Conservation (phyloP, 2,888 invertebrate species). For the Ennomos quercinarius region DNA sequence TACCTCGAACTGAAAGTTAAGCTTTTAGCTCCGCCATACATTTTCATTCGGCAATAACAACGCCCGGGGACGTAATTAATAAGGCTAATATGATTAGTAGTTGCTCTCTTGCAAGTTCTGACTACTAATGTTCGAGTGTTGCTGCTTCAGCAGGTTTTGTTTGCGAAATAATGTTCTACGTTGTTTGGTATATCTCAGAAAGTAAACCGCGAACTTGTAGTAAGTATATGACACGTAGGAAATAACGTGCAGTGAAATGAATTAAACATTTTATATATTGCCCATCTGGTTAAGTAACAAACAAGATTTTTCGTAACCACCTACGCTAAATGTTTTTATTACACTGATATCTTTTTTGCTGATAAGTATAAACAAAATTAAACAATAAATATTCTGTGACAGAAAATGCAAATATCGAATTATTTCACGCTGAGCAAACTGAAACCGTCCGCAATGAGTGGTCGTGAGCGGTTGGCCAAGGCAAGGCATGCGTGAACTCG, state of each 20-base stretch:
- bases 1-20: constrained; percentile 12
- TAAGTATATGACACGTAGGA: no score
- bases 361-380: neutral
- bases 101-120: constrained; percentile 61
- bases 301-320: no score
- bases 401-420: constrained; percentile 39
- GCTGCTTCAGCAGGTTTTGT: constrained; percentile 22
- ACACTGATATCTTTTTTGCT: no score
- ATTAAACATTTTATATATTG: no score
- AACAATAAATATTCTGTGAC: constrained; percentile 8
- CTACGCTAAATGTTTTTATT: no score
- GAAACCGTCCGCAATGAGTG: constrained; percentile 59
- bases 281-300: no score
- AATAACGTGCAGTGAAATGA: no score
- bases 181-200: neutral
- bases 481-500: constrained; percentile 75
- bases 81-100: constrained; percentile 82
- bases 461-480: constrained; percentile 57
- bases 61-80: constrained; percentile 76
- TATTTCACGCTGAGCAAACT: constrained; percentile 38
- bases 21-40: constrained; percentile 64
- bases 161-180: constrained; percentile 15
- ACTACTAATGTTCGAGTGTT: constrained; percentile 24
- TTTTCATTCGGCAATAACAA: constrained; percentile 78
- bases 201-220: no score